phyloP scores from a whole-genome alignment of 2,113 vertebrate species.

The Neoarius graeffei region DNA sequence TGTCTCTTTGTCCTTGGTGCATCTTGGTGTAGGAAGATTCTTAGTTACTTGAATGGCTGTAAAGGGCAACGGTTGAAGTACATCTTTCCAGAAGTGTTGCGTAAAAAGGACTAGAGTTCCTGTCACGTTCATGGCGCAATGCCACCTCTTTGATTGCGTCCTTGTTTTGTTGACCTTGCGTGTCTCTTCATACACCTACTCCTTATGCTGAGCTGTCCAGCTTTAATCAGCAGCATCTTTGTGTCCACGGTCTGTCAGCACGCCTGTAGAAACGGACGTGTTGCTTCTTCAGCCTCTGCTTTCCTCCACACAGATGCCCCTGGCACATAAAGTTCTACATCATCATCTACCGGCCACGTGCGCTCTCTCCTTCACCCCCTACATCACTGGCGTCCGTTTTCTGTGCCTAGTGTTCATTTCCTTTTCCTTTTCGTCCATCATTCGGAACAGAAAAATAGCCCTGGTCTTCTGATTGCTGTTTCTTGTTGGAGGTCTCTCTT shows the following conservation, averaged over 20 bases:
- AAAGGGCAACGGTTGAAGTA: constrained; percentile 21
- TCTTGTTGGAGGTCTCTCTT: constrained; percentile 66
- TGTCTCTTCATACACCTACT: constrained; percentile 55
- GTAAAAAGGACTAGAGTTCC: constrained; percentile 21
- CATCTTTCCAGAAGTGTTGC: constrained; percentile 22
- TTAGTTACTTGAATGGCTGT: constrained; percentile 1
- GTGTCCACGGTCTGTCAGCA: constrained; percentile 70
- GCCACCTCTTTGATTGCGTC: constrained; percentile 36
- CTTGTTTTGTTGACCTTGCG: constrained; percentile 39
- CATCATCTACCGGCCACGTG: constrained; percentile 48
- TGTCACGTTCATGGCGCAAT: constrained; percentile 19
- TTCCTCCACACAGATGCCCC: constrained; percentile 66
- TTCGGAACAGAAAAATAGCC: constrained; percentile 62
- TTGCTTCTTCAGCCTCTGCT: constrained; percentile 63
- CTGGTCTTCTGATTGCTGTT: constrained; percentile 63
- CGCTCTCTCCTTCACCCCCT: constrained; percentile 57
- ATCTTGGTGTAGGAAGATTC: neutral
- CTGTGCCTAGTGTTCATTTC: constrained; percentile 72
- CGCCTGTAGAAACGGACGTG: constrained; percentile 55
- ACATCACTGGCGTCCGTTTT: constrained; percentile 61
- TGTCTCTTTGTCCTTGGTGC: constrained; percentile 22
- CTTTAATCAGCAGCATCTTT: constrained; percentile 78
- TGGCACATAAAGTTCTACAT: constrained; percentile 65
- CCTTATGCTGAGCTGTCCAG: constrained; percentile 62
- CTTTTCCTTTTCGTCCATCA: constrained; percentile 56